phyloP scores from a whole-genome alignment of 2,888 invertebrate genomes.

The Eilema sororculum region DNA sequence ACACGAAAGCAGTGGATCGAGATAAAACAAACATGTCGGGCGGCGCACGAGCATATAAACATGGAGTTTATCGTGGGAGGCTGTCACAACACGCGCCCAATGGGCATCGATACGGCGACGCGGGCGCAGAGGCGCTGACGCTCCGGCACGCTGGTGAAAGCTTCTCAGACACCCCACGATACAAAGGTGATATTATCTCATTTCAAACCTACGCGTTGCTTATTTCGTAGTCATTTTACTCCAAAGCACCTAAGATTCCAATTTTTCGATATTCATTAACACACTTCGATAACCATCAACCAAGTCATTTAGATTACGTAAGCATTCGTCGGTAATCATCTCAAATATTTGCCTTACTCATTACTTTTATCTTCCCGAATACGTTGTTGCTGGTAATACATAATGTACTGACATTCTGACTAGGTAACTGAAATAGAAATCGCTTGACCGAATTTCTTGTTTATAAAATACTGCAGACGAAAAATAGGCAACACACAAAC shows the following conservation, averaged over 20 bases:
- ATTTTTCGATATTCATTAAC: constrained; percentile 68
- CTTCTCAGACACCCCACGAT: constrained; percentile 76
- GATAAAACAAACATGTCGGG: constrained; percentile 87
- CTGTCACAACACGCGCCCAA: constrained; percentile 84
- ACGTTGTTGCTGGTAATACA: constrained; percentile 3
- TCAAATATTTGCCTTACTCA: constrained; percentile 31
- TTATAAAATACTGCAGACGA: not conserved
- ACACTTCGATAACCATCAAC: constrained; percentile 59
- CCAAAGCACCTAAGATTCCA: constrained; percentile 57
- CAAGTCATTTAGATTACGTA: constrained; percentile 38
- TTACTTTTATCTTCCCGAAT: constrained; percentile 6
- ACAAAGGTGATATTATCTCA: constrained; percentile 77
- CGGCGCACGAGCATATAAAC: constrained; percentile 83
- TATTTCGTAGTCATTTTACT: constrained; percentile 59
- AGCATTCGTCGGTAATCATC: constrained; percentile 24
- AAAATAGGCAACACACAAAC: not conserved
- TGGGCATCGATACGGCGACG: constrained; percentile 58
- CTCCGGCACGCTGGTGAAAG: constrained; percentile 79
- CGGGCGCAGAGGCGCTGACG: constrained; percentile 71
- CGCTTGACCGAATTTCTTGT: not conserved
- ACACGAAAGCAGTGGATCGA: constrained; percentile 82
- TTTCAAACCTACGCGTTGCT: constrained; percentile 78
- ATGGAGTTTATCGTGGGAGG: constrained; percentile 85
- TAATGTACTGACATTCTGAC: not conserved
- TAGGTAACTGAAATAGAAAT: not conserved